Base-by-base conservation (phyloP, 2,113 vertebrate species). In the Lepisosteus osseus region DNA sequence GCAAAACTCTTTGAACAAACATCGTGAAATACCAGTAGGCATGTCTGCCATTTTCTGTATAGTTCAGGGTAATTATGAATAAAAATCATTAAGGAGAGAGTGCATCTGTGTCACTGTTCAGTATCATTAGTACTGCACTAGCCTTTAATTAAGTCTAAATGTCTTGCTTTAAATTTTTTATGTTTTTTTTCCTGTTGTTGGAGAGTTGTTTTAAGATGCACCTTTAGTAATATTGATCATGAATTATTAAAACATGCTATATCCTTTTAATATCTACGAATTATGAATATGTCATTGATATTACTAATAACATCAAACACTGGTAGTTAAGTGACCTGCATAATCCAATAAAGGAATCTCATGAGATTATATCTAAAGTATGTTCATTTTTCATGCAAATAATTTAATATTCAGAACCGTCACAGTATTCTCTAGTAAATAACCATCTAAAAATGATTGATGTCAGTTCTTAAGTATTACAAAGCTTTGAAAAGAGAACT, bases 191-290 rank as follows among this genome's bases (percentile, higher is more conserved):
- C 9, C 51, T 17, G 64, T 66, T 13, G 43, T 43, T 45, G 42
- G 45, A 45, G 47, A 51, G 47, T 51, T 9, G 47, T 51, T 51
- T 66, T 66, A 66, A 66, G 64, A 42, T 15, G 9, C 13, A 42
- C 64, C 29, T 29, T 29, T 29, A 29, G 29, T 44, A 7, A 45
- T 66, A 44, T n/a, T 47, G n/a, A 66, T 45, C 64, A 42, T 66
- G 15, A 45, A 66, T 66, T 44, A 45, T 66, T 66, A n/a, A 66
- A 8, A 63, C 45, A n/a, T 66, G 42, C 64, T 44, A 45, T 44
- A 45, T 6, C 45, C 64, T 51, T 66, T 66, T n/a, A 66, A 66
- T 47, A 66, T 45, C 45, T 4, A 66, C 45, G 45, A 66, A 44
- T 66, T 66, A 66, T 66, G 43, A 12, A n/a, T 63, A 42, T 47